Evolutionary conservation across 1,140 invertebrate genomes (phyloP).

Genomic region (Temnothorax longispinosus): DNA sequence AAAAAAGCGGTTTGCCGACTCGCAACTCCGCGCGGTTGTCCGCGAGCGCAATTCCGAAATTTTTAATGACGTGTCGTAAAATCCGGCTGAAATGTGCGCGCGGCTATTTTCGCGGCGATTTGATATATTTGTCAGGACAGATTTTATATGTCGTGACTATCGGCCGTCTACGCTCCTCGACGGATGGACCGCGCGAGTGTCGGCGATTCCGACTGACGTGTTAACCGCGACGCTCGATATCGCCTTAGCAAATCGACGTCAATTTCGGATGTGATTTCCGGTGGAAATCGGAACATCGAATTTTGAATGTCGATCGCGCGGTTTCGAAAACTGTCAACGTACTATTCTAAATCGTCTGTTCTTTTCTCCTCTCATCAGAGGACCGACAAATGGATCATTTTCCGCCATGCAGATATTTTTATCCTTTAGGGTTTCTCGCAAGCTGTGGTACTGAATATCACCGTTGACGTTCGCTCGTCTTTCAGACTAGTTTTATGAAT

Average conservation of each 20-base stretch:
- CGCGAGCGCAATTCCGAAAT: neutral
- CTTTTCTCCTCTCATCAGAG: neutral
- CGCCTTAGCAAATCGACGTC: constrained; percentile 46
- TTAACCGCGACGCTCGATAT: constrained; percentile 62
- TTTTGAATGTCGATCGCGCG: constrained; percentile 36
- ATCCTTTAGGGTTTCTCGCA: neutral
- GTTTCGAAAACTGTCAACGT: neutral
- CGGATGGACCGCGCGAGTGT: constrained; percentile 42
- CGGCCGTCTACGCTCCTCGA: constrained; percentile 16
- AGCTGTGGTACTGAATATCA: neutral
- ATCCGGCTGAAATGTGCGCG: neutral
- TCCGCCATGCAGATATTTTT: neutral
- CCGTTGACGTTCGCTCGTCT: neutral
- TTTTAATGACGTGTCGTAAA: constrained; percentile 10
- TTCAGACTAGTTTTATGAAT: neutral
- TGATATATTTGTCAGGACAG: constrained; percentile 8
- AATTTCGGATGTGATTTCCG: constrained; percentile 55
- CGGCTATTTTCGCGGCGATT: constrained; percentile 5
- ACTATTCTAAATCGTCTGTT: neutral
- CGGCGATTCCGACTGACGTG: constrained; percentile 53
- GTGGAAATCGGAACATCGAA: constrained; percentile 44
- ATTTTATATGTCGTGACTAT: constrained; percentile 24
- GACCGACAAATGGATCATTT: neutral
- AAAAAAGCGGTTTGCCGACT: too few relatives aligned
- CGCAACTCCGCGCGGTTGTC: neutral